Conservation (phyloP, 2,113 vertebrate species). For the Leptodactylus fuscus region DNA sequence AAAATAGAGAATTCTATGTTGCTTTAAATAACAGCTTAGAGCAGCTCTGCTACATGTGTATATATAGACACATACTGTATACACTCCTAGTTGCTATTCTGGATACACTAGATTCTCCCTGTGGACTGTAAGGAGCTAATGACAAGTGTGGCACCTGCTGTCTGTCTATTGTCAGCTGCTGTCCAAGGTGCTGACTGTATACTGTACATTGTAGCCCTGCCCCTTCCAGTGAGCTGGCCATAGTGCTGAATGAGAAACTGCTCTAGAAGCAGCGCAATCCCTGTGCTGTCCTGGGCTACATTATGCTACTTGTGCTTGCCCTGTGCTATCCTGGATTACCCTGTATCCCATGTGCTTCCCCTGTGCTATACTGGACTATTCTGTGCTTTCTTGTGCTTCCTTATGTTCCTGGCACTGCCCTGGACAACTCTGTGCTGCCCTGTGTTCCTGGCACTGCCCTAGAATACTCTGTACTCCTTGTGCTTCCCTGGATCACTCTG, state of each 20-base stretch:
- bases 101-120: background rate
- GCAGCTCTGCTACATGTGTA: background rate
- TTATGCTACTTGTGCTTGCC: no score
- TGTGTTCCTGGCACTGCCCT: no score
- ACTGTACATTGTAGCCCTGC: background rate
- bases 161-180: background rate
- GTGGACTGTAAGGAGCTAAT: background rate
- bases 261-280: background rate
- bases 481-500: no score
- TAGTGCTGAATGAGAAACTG: background rate
- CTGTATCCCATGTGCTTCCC: no score
- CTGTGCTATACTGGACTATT: background rate
- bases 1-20: background rate
- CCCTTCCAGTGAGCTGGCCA: slow-evolving; percentile 9
- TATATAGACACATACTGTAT: background rate
- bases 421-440: background rate
- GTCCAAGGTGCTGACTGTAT: background rate
- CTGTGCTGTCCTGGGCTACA: background rate
- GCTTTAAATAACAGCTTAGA: background rate
- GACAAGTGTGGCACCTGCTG: background rate
- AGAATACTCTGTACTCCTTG: no score
- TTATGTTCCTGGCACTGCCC: no score
- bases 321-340: no score
- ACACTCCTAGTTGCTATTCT: background rate
- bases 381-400: no score